Base-by-base conservation (phyloP, 1,140 invertebrate genomes). In the Melanaphis sacchari region DNA sequence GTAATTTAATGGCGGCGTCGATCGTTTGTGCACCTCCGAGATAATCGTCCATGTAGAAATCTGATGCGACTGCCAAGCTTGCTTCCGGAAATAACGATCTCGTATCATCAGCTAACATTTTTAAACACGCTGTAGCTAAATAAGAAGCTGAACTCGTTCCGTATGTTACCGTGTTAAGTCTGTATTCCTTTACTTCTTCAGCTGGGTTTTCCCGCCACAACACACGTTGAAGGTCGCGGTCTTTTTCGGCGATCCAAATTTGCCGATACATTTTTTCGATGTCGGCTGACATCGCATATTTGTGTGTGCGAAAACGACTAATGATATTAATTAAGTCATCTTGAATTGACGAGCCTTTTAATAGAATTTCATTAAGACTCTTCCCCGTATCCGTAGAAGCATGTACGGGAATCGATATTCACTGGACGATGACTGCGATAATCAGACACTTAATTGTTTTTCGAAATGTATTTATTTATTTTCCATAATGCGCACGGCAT, bases 71-170 rank as follows among this genome's bases (percentile, higher is more conserved):
- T 4, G 93, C 88, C 0, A 31, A 1, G 18, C 59, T 24, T 0
- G 93, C 88, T 21, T 41, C 2, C 24, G 88, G 46, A 52, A n/a
- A 76, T 43, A 36, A 9, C 36, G 24, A 38, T 40, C n/a, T 66
- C 18, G 26, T 24, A 5, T 54, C 85, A 15, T 90, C 38, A 0
- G 40, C 88, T 1, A 93, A 41, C 22, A 5, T 24, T 54, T 94
- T 94, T 24, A 96, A 88, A 26, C 94, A 94, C 91, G 94, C 93
- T 40, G 94, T 95, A 21, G 95, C 95, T 5, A 95, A 93, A 94
- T 93, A 95, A 1, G 95, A 94, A 24, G 95, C 94, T 21, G 94
- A 90, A 94, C 94, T 94, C 26, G 94, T 94, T n/a, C 95, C 95
- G 93, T 94, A 95, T 5, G 94, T 95, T 3, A 95, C 94, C 4